phyloP scores from a whole-genome alignment of 2,797 vertebrate genomes.

The Neosilurus mollespiculum region DNA sequence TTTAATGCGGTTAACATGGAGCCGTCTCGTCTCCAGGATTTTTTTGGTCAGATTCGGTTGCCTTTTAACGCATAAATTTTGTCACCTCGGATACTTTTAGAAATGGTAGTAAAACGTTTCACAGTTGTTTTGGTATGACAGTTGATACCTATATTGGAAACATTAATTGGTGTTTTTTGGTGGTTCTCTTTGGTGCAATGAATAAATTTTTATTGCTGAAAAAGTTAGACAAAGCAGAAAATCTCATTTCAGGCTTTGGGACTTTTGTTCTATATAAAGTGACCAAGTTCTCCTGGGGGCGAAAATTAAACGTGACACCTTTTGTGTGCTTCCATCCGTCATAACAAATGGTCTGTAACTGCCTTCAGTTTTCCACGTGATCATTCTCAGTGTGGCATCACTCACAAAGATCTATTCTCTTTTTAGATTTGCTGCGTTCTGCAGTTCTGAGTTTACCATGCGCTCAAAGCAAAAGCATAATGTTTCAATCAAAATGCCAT shows the following conservation, averaged over 20 bases:
- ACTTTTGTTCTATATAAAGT: neutral
- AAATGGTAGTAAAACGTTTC: neutral
- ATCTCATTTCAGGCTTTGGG: neutral
- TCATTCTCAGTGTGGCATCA: neutral
- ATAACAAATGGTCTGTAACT: slow-evolving; percentile 11
- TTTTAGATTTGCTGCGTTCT: neutral
- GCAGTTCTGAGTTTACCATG: neutral
- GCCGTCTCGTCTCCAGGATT: neutral
- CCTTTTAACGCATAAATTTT: no score
- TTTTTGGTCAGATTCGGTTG: no score
- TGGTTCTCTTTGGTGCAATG: neutral
- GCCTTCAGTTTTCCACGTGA: neutral
- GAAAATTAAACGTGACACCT: neutral
- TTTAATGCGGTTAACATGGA: neutral
- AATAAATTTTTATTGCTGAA: neutral
- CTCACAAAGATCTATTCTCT: neutral
- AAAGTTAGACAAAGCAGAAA: neutral
- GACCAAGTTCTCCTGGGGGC: neutral
- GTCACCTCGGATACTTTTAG: neutral
- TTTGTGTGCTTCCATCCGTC: slow-evolving; percentile 12
- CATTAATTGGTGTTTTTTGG: no score
- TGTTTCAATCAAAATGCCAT: neutral
- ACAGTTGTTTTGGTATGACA: neutral
- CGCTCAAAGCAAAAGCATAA: neutral
- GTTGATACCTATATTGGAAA: neutral